Conservation (phyloP, 2,113 vertebrate genomes). For the Callithrix jacchus region DNA sequence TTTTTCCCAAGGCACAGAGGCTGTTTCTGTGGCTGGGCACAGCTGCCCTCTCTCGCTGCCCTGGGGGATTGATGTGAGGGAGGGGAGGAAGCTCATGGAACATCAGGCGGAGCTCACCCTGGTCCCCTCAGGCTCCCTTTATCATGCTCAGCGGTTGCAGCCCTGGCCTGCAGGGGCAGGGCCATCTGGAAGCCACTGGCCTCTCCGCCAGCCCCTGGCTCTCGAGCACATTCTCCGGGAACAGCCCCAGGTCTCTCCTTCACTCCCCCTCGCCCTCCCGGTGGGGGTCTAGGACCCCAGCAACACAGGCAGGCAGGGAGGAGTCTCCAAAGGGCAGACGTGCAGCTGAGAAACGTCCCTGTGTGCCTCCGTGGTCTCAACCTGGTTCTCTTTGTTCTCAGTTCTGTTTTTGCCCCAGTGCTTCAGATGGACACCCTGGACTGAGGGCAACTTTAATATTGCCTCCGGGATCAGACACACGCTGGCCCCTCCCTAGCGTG, state of each 20-base stretch:
- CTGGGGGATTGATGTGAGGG: rapidly evolving
- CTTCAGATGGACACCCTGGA: not conserved
- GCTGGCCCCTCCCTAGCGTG: no score
- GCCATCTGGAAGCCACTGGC: not conserved
- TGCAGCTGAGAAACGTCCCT: not conserved
- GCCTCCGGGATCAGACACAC: not conserved
- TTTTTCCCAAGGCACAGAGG: not conserved
- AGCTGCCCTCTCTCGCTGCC: rapidly evolving
- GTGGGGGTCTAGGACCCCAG: not conserved
- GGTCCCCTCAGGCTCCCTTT: rapidly evolving
- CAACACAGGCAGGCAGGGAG: not conserved
- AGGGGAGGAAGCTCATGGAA: not conserved
- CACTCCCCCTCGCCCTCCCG: no score
- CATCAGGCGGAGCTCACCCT: not conserved
- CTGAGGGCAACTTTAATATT: not conserved
- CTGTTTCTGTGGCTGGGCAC: not conserved
- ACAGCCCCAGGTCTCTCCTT: rapidly evolving
- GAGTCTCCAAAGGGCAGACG: not conserved
- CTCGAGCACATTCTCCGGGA: rapidly evolving
- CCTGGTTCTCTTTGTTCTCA: not conserved
- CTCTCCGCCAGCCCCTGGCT: not conserved
- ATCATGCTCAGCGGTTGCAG: rapidly evolving
- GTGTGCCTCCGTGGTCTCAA: not conserved
- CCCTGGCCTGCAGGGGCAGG: not conserved
- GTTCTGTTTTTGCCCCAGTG: not conserved